Percentiles rank a stretch among this genome's conserved stretches.
Conservation (phyloP, 2,888 invertebrate genomes). For the Gasteruption jaculator region DNA sequence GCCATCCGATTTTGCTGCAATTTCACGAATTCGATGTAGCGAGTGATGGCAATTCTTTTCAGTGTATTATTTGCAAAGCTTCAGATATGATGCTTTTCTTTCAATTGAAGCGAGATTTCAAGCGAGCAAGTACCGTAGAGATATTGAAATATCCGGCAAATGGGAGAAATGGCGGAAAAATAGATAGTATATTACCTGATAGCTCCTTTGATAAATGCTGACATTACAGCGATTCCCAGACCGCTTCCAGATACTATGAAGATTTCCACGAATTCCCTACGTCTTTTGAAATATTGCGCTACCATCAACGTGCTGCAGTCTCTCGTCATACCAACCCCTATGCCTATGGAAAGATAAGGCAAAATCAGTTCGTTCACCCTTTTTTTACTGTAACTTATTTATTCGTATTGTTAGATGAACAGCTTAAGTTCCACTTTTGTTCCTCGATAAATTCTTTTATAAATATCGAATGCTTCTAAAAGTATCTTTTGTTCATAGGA, state of each 20-base stretch:
- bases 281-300: slow-evolving; percentile 83
- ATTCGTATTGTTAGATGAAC: neutral
- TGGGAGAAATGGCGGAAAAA: too few species aligned
- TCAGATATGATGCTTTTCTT: too few species aligned
- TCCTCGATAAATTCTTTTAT: too few species aligned
- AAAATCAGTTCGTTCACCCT: neutral
- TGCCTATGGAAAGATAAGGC: slow-evolving; percentile 51
- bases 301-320: slow-evolving; percentile 87
- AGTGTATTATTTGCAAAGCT: too few species aligned
- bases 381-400: neutral
- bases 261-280: slow-evolving; percentile 82
- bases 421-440: neutral
- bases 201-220: slow-evolving; percentile 72
- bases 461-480: too few species aligned
- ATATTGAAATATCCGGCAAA: too few species aligned
- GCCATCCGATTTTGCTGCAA: slow-evolving; percentile 74
- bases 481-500: too few species aligned
- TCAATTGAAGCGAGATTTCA: too few species aligned
- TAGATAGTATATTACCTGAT: slow-evolving; percentile 77
- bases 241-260: slow-evolving; percentile 84
- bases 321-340: slow-evolving; percentile 80
- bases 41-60: neutral
- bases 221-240: slow-evolving; percentile 79
- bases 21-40: too few species aligned
- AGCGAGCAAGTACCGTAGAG: too few species aligned